phyloP scores from a whole-genome alignment of 2,888 invertebrate species.

The Rambutsinella grinnellia region DNA sequence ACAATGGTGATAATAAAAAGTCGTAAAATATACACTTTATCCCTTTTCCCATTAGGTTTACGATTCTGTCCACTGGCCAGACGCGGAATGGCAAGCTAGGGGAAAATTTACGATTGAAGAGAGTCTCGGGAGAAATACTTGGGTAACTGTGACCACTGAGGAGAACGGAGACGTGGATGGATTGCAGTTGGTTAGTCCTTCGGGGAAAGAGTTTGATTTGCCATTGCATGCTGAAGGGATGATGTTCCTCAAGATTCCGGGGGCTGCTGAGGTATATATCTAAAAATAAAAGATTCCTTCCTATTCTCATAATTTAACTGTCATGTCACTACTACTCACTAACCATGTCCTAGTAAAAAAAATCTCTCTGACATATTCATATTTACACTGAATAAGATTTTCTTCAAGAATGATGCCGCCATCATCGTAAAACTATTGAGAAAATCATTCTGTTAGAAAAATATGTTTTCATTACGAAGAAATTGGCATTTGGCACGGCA shows the following conservation, averaged over 20 bases:
- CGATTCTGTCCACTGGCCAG: conserved; percentile 65
- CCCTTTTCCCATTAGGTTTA: conserved; percentile 55
- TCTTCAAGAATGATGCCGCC: no score
- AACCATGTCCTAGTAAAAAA: no score
- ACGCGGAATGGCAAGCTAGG: conserved; percentile 63
- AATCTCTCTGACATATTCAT: background rate
- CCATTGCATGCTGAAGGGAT: conserved; percentile 66
- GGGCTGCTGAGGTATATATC: conserved; percentile 65
- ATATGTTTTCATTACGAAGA: conserved; percentile 17
- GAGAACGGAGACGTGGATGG: conserved; percentile 67
- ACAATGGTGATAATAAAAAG: conserved; percentile 9
- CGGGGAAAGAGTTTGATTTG: conserved; percentile 66
- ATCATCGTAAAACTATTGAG: background rate
- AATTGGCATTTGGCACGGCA: conserved; percentile 29
- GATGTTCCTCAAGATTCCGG: conserved; percentile 65
- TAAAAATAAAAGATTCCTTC: background rate
- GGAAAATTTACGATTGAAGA: conserved; percentile 66
- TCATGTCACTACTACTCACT: no score
- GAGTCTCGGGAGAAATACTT: conserved; percentile 65
- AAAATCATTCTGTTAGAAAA: background rate
- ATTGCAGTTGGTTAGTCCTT: conserved; percentile 66
- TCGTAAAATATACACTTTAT: conserved; percentile 20
- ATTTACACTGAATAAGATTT: background rate
- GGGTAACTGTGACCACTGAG: conserved; percentile 66
- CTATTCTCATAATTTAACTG: conserved; percentile 52